Evolutionary conservation across 2,888 invertebrate species (phyloP).

Genomic region (Apocheima hispidaria): DNA sequence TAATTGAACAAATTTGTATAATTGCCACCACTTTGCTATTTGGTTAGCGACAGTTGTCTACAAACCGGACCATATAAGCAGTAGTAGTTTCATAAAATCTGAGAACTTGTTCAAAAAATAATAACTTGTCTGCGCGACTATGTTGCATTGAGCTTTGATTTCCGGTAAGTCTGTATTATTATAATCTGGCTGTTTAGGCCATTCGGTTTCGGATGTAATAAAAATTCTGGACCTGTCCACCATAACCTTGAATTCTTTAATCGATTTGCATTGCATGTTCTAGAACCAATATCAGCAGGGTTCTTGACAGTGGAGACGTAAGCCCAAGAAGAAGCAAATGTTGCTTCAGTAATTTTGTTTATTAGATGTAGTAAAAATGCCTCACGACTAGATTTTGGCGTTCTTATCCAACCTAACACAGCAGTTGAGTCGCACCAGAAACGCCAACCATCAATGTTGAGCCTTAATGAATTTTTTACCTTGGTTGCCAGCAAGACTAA

Average conservation of each 20-base stretch:
- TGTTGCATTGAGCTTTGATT: background rate
- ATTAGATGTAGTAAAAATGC: constrained; percentile 35
- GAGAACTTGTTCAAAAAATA: background rate
- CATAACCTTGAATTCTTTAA: constrained; percentile 13
- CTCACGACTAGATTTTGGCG: constrained; percentile 27
- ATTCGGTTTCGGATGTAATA: background rate
- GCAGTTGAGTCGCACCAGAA: constrained; percentile 40
- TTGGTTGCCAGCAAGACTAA: constrained; percentile 1
- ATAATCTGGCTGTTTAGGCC: too few species aligned
- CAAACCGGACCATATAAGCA: background rate
- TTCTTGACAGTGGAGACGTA: constrained; percentile 16
- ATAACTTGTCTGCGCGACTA: background rate
- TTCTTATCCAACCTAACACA: constrained; percentile 39
- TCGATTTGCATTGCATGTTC: constrained; percentile 9
- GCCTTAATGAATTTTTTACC: constrained; percentile 7
- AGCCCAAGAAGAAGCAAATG: constrained; percentile 1
- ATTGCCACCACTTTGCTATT: background rate
- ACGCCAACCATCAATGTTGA: background rate
- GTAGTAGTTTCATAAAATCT: background rate
- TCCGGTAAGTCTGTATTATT: constrained; percentile 11
- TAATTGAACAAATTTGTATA: too few species aligned
- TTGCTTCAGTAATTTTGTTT: constrained; percentile 27
- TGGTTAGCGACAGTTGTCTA: background rate
- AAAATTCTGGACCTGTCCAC: constrained; percentile 24
- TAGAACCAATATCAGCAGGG: constrained; percentile 29